Percentiles rank a stretch among this genome's conserved stretches.
Conservation (phyloP, 2,888 invertebrate species). For the Drepanosiphum platanoidis region DNA sequence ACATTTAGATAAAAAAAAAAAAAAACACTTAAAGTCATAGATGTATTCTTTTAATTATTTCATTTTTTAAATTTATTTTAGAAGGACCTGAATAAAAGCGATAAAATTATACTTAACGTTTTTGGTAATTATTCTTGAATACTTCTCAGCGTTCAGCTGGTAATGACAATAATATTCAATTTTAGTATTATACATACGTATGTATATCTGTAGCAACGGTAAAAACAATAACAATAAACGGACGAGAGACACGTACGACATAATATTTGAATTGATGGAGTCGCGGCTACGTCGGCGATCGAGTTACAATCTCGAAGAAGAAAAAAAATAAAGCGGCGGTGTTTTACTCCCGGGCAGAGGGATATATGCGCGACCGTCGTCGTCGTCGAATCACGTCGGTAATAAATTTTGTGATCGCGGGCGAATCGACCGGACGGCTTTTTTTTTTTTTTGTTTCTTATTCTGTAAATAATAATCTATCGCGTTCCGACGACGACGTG, state of each 20-base stretch:
- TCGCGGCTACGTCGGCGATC: not conserved
- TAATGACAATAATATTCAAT: not conserved
- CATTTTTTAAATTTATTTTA: not conserved
- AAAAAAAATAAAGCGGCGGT: too few species aligned
- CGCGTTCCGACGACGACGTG: not conserved
- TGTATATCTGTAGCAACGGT: not conserved
- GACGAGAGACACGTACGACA: not conserved
- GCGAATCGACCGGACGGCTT: constrained; percentile 1
- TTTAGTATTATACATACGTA: not conserved
- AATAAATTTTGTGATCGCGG: not conserved
- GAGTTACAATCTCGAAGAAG: not conserved
- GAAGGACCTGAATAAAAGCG: not conserved
- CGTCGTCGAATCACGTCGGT: not conserved
- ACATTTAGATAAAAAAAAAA: too few species aligned
- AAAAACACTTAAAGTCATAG: too few species aligned
- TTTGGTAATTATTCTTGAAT: too few species aligned
- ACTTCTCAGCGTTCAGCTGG: too few species aligned
- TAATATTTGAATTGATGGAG: not conserved
- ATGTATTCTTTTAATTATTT: too few species aligned
- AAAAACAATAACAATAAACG: not conserved
- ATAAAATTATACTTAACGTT: not conserved
- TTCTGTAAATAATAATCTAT: too few species aligned
- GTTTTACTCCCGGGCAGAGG: not conserved
- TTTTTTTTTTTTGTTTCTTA: too few species aligned
- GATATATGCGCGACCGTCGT: not conserved